Conservation (phyloP, 2,113 vertebrate species). For the Dasyprocta punctata region DNA sequence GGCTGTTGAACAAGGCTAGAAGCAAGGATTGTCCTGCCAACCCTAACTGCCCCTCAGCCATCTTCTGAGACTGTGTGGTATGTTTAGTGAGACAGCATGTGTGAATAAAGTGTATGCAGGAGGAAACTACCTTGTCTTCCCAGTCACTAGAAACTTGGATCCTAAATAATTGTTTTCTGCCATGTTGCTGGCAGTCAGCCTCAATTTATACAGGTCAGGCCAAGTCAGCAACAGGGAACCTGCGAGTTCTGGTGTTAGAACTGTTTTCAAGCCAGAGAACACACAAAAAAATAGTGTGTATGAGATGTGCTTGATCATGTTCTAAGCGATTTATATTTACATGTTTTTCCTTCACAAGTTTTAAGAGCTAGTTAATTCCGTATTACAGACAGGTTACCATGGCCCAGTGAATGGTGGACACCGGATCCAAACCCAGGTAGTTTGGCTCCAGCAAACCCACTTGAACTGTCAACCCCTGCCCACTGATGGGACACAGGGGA, state of each 20-base stretch:
- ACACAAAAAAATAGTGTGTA: not conserved
- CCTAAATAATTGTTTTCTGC: not conserved
- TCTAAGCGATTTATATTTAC: not conserved
- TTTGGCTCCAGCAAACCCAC: not conserved
- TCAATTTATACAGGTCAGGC: not conserved
- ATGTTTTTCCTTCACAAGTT: not conserved
- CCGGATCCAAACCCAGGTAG: not conserved
- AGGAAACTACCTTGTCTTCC: constrained; percentile 65
- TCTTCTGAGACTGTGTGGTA: not conserved
- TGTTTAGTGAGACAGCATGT: constrained; percentile 59
- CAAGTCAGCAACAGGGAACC: not conserved
- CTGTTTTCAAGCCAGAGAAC: not conserved
- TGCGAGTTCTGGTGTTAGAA: not conserved
- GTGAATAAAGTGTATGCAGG: constrained; percentile 67
- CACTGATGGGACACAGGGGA: not conserved
- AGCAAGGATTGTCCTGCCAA: constrained; percentile 16
- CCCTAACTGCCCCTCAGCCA: not conserved
- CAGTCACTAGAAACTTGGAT: constrained; percentile 33
- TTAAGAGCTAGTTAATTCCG: not conserved
- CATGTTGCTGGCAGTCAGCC: not conserved
- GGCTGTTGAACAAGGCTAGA: constrained; percentile 34
- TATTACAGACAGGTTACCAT: not conserved
- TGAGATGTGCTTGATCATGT: not conserved
- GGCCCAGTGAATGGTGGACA: not conserved
- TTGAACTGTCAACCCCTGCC: not conserved